A percentile compares a stretch with the other conserved stretches of the same genome.
Evolutionary conservation across 2,113 vertebrate species (phyloP).

Genomic region (Anarhynchus alexandrinus): DNA sequence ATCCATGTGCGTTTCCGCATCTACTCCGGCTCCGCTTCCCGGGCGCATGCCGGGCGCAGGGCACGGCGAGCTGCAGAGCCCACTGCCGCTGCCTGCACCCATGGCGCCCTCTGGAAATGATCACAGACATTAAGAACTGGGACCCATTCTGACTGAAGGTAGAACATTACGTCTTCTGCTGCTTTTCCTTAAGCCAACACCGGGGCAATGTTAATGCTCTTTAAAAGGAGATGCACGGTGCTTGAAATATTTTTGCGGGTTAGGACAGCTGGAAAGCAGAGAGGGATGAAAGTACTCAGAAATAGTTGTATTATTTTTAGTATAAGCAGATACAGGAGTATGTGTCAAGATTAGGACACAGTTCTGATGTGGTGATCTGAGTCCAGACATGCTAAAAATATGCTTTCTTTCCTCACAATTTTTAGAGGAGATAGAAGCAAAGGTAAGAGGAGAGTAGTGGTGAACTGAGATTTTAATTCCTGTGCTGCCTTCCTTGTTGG

Average conservation of each 20-base stretch:
- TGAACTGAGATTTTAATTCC: slow-evolving; percentile 17
- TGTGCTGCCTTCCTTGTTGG: neutral
- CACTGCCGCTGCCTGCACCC: neutral
- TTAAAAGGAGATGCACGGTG: neutral
- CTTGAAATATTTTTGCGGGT: slow-evolving; percentile 38
- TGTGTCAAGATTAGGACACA: slow-evolving; percentile 50
- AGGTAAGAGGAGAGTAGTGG: slow-evolving; percentile 22
- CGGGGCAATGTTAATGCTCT: neutral
- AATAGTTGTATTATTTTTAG: slow-evolving; percentile 75
- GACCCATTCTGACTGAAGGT: slow-evolving; percentile 36
- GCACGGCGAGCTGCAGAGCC: neutral
- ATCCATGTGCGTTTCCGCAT: slow-evolving; percentile 15
- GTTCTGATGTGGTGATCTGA: slow-evolving; percentile 38
- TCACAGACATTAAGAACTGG: slow-evolving; percentile 47
- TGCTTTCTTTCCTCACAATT: slow-evolving; percentile 23
- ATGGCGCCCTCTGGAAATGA: slow-evolving; percentile 42
- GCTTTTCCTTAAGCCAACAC: slow-evolving; percentile 1
- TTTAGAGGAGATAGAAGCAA: slow-evolving; percentile 28
- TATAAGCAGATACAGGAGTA: slow-evolving; percentile 19
- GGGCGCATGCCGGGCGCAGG: neutral
- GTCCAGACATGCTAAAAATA: slow-evolving; percentile 71
- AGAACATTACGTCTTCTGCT: slow-evolving; percentile 16
- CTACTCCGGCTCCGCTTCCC: neutral
- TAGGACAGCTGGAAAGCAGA: slow-evolving; percentile 23
- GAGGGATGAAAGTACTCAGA: slow-evolving; percentile 58